Conservation (phyloP, 2,888 invertebrate genomes). For the Ferrisia virgata region DNA sequence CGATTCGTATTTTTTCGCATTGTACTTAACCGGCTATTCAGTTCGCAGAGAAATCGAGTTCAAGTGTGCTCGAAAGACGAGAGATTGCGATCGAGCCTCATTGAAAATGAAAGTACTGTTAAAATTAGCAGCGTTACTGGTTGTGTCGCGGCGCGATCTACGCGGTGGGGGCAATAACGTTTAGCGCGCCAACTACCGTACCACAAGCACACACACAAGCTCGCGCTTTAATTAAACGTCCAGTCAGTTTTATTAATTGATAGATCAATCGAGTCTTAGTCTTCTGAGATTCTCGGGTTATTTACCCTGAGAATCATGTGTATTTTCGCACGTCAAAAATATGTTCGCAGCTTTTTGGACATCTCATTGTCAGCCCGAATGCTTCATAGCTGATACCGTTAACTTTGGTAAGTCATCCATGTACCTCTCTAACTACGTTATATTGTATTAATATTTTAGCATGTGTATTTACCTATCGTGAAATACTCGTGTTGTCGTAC, state of each 20-base stretch:
- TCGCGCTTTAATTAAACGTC: conserved; percentile 29
- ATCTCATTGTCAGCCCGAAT: not conserved
- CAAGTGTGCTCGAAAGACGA: conserved; percentile 27
- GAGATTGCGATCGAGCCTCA: conserved; percentile 36
- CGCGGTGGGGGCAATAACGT: not conserved
- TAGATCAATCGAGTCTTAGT: not conserved
- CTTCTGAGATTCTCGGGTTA: conserved; percentile 34
- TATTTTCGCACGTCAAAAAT: conserved; percentile 22
- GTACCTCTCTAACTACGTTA: not conserved
- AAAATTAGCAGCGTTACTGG: conserved; percentile 33
- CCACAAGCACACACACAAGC: not conserved
- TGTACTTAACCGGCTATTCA: conserved; percentile 12
- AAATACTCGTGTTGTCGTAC: too few relatives aligned
- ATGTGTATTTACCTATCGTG: too few relatives aligned
- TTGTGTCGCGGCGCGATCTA: not conserved
- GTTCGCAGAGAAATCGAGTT: conserved; percentile 26
- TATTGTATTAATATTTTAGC: not conserved
- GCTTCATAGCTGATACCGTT: conserved; percentile 9
- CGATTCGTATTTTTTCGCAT: conserved; percentile 7
- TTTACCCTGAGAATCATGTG: conserved; percentile 42
- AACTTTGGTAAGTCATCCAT: not conserved
- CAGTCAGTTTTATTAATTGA: conserved; percentile 31
- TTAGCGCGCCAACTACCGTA: not conserved
- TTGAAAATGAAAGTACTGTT: conserved; percentile 41
- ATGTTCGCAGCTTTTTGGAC: conserved; percentile 33